These are phyloP conservation scores for Caenorhabditis sp. DNA, from an alignment of 2,888 invertebrate species.

Conservation along the genomic window DNA sequence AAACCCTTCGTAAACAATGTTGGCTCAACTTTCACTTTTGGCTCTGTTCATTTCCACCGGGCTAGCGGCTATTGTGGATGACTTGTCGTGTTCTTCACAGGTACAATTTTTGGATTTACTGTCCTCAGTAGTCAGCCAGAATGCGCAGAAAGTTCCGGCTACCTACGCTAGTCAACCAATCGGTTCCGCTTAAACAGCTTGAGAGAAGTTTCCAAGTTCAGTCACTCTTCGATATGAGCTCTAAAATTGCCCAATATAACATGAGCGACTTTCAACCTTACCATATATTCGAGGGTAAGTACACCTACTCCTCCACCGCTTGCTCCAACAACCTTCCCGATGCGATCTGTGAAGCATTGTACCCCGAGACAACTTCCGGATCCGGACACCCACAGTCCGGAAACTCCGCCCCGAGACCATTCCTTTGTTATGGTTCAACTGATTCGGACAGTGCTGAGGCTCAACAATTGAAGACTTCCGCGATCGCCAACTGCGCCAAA, in stretches of 20 bases:
- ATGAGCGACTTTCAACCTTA: not conserved
- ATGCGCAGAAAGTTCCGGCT: no score
- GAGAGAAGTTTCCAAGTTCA: no score
- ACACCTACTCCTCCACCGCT: not conserved
- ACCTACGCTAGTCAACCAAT: no score
- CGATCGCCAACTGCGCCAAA: conserved; percentile 38
- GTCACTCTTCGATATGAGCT: no score
- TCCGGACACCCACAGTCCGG: not conserved
- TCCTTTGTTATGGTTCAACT: not conserved
- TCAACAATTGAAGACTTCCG: not conserved
- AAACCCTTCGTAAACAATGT: no score
- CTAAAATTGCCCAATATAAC: no score
- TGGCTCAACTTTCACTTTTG: not conserved
- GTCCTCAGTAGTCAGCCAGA: no score
- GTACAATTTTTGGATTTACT: not conserved
- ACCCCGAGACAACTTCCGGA: conserved; percentile 1
- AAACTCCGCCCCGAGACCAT: conserved; percentile 3
- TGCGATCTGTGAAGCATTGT: not conserved
- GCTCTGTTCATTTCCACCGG: conserved; percentile 3
- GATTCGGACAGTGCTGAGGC: not conserved
- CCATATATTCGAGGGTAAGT: no score
- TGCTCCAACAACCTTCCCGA: not conserved
- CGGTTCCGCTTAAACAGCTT: no score
- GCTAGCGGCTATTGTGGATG: not conserved
- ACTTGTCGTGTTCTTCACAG: conserved; percentile 6